Evolutionary conservation across 2,797 vertebrate species (phyloP).

Genomic region (Anguilla pacifica): DNA sequence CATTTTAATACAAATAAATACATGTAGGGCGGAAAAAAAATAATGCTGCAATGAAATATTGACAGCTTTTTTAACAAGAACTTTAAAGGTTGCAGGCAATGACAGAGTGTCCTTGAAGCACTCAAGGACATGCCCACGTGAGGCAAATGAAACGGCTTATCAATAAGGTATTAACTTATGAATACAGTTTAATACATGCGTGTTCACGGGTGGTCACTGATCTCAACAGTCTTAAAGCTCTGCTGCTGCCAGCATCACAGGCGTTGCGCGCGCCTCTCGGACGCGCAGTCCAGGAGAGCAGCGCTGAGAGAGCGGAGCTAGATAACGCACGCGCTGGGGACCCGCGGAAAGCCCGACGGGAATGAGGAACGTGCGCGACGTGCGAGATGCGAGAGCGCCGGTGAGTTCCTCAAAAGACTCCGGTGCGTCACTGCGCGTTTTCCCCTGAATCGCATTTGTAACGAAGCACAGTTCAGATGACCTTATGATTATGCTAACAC

Average conservation of each 20-base stretch:
- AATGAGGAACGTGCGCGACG: not conserved
- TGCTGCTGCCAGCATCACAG: not conserved
- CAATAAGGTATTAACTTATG: not conserved
- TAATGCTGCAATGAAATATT: not conserved
- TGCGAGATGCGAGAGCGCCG: not conserved
- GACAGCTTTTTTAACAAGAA: constrained; percentile 19
- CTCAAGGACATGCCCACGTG: not conserved
- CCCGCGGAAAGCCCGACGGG: not conserved
- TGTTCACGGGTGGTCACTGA: not conserved
- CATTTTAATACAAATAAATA: not conserved
- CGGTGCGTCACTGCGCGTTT: not conserved
- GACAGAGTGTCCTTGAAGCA: not conserved
- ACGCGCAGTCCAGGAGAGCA: not conserved
- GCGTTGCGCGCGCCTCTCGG: not conserved
- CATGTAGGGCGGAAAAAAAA: not conserved
- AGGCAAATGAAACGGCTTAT: not conserved
- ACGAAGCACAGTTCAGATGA: not conserved
- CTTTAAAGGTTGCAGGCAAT: constrained; percentile 16
- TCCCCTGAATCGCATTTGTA: not conserved
- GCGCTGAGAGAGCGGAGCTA: not conserved
- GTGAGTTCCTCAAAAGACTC: not conserved
- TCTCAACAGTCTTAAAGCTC: not conserved
- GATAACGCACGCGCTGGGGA: not conserved
- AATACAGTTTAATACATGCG: not conserved
- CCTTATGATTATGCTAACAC: not conserved